A percentile compares a stretch with the other conserved stretches of the same genome.
Evolutionary conservation across 2,113 vertebrate species (phyloP).

Genomic region (Sarotherodon lohbergeri): DNA sequence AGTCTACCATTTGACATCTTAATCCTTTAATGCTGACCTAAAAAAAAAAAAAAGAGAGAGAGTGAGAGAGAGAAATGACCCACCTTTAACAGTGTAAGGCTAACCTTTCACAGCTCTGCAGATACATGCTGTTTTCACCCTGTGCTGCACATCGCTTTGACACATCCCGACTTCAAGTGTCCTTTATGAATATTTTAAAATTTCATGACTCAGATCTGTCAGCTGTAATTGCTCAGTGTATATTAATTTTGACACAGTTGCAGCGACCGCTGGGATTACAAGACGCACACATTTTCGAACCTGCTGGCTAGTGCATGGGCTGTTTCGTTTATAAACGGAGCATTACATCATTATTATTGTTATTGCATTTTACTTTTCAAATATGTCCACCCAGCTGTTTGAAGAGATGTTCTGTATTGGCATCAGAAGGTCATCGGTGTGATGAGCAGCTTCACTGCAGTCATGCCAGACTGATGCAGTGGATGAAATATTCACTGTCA

Average conservation of each 20-base stretch:
- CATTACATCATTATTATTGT: neutral
- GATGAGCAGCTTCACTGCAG: neutral
- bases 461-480: neutral
- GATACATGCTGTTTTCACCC: neutral
- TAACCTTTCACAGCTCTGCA: neutral
- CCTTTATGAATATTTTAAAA: conserved; percentile 53
- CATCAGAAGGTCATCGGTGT: neutral
- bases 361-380: neutral
- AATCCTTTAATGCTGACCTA: neutral
- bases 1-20: neutral
- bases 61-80: neutral
- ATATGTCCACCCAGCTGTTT: neutral
- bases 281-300: neutral
- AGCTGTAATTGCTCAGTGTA: conserved; percentile 3
- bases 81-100: neutral
- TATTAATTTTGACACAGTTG: neutral
- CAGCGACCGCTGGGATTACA: neutral
- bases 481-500: conserved; percentile 21
- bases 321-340: neutral
- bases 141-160: conserved; percentile 1
- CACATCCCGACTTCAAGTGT: conserved; percentile 26
- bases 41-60: neutral
- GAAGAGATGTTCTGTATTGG: neutral
- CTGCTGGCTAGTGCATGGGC: neutral
- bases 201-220: conserved; percentile 40